A percentile compares a stretch with the other conserved stretches of the same genome.
Evolutionary conservation across 2,113 vertebrate genomes (phyloP).

Genomic region (Channa maculata): DNA sequence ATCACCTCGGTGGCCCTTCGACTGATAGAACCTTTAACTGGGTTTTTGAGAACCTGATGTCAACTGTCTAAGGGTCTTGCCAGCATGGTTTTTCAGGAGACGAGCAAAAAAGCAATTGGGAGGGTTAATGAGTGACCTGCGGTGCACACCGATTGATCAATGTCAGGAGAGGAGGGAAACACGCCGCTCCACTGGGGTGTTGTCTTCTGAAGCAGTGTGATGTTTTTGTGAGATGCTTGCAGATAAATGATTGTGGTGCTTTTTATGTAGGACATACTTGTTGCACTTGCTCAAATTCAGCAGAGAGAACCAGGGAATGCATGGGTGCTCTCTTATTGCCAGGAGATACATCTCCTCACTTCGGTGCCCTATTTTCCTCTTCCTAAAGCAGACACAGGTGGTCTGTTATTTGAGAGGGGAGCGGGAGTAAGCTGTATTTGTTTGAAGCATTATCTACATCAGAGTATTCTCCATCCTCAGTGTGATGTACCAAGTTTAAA

Average conservation of each 20-base stretch:
- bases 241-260: conserved; percentile 57
- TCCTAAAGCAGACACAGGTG: conserved; percentile 42
- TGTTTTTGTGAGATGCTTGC: conserved; percentile 44
- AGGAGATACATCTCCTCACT: conserved; percentile 26
- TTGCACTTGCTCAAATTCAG: conserved; percentile 47
- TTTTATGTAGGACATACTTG: conserved; percentile 37
- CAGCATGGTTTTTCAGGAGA: conserved; percentile 30
- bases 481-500: conserved; percentile 28
- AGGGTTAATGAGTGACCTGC: conserved; percentile 59
- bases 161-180: conserved; percentile 35
- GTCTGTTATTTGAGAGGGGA: conserved; percentile 36
- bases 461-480: conserved; percentile 16
- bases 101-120: conserved; percentile 37
- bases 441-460: conserved; percentile 30
- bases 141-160: conserved; percentile 57
- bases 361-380: not conserved
- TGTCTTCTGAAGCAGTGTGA: conserved; percentile 46
- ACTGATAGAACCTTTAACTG: conserved; percentile 27
- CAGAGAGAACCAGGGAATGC: conserved; percentile 30
- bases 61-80: conserved; percentile 24
- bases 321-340: conserved; percentile 16
- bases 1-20: conserved; percentile 35
- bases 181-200: conserved; percentile 48
- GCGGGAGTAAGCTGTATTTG: conserved; percentile 13
- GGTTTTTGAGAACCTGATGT: conserved; percentile 30